phyloP scores from a whole-genome alignment of 1,140 invertebrate genomes.

The Bombus confusus region DNA sequence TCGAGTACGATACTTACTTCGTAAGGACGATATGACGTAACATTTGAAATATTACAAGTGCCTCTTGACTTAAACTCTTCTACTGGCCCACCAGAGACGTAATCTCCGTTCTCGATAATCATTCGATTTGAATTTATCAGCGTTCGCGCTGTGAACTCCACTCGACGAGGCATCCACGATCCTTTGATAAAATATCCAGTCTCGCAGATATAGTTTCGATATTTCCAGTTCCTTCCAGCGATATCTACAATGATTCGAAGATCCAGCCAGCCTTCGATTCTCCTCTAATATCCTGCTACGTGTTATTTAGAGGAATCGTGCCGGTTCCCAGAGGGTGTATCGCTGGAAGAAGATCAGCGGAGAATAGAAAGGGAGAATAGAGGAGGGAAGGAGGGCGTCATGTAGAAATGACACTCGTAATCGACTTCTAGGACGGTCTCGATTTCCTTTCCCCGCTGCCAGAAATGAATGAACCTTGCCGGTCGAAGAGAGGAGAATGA shows the following conservation, averaged over 20 bases:
- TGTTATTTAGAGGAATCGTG: background rate
- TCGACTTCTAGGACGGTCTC: background rate
- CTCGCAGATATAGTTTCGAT: background rate
- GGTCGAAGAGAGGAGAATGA: conserved; percentile 30
- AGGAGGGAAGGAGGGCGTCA: background rate
- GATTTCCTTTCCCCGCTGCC: background rate
- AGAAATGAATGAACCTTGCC: conserved; percentile 56
- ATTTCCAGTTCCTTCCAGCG: background rate
- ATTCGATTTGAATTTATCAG: background rate
- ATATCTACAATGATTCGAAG: background rate
- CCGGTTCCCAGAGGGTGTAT: background rate
- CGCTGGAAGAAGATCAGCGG: background rate
- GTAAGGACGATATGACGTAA: no score
- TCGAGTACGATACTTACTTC: no score
- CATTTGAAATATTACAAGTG: no score
- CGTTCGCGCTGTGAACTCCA: background rate
- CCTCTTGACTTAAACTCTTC: no score
- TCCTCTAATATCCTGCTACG: background rate
- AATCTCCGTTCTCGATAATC: background rate
- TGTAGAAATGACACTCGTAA: conserved; percentile 20
- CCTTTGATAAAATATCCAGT: background rate
- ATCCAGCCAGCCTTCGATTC: background rate
- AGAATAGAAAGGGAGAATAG: background rate
- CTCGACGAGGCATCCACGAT: background rate
- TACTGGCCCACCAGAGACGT: no score